These are phyloP conservation scores for Syrista parreyssii DNA, from an alignment of 2,888 invertebrate genomes.

Conservation along the genomic window DNA sequence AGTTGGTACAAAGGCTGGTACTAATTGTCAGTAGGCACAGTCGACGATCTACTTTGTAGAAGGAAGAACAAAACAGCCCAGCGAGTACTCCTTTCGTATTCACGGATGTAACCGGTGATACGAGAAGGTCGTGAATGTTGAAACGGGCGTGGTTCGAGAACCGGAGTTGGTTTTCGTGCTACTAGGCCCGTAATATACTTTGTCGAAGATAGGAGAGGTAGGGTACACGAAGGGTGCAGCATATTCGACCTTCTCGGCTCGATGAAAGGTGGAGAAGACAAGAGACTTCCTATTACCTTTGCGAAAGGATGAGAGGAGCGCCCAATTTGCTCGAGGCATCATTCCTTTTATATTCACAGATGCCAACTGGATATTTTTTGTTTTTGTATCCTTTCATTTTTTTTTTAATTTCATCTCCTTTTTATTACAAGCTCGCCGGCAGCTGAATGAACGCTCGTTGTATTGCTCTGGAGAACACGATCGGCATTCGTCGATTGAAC, in stretches of 20 bases:
- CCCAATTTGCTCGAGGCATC: neutral
- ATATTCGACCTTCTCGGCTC: neutral
- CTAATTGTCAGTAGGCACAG: neutral
- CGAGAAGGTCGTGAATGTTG: neutral
- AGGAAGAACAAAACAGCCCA: neutral
- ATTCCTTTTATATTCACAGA: neutral
- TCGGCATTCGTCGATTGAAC: neutral
- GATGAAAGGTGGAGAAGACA: neutral
- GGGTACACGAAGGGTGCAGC: neutral
- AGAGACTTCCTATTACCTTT: neutral
- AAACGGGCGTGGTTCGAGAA: neutral
- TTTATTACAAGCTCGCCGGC: neutral
- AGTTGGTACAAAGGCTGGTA: neutral
- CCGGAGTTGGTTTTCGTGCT: neutral
- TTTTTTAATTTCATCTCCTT: neutral
- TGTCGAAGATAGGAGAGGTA: neutral
- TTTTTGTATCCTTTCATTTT: neutral
- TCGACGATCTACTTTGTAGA: neutral
- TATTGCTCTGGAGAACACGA: neutral
- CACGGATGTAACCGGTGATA: neutral
- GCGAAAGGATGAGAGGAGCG: neutral
- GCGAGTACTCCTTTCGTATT: neutral
- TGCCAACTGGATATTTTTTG: neutral
- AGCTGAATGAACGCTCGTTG: neutral
- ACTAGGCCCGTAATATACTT: neutral